These are phyloP conservation scores for Rhimphoctona megacephalus DNA, from an alignment of 2,888 invertebrate genomes.

Conservation along the genomic window DNA sequence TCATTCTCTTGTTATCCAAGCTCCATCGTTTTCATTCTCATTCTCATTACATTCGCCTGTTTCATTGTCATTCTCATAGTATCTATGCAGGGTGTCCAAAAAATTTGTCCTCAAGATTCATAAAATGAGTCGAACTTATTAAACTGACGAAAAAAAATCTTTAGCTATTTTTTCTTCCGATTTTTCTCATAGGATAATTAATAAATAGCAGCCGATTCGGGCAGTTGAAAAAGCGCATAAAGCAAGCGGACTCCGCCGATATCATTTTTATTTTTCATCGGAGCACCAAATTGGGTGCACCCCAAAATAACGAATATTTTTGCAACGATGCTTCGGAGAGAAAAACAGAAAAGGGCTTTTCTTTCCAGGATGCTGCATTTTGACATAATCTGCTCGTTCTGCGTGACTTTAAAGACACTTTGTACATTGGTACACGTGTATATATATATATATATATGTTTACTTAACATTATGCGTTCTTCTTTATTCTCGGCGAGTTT, in stretches of 20 bases:
- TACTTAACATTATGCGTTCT: slow-evolving; percentile 6
- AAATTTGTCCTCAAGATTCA: neutral
- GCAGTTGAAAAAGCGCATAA: neutral
- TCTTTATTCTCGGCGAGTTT: slow-evolving; percentile 20
- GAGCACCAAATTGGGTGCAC: no score
- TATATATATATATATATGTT: neutral
- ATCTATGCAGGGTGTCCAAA: neutral
- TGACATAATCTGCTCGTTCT: neutral
- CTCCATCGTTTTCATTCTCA: slow-evolving; percentile 35
- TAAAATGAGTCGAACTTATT: neutral
- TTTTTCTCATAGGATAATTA: neutral
- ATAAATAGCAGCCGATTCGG: neutral
- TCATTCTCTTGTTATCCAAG: neutral
- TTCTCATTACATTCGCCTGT: slow-evolving; percentile 32
- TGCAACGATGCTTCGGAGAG: no score
- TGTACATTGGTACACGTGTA: neutral
- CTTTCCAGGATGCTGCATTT: neutral
- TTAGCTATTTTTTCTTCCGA: neutral
- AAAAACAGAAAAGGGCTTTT: no score
- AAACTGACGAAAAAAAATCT: neutral
- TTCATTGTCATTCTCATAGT: neutral
- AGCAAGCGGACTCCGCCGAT: no score
- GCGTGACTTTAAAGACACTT: neutral
- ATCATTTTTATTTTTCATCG: no score
- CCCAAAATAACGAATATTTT: no score